Evolutionary conservation across 2,888 invertebrate species (phyloP).

Genomic region (Choristoneura rosaceana): DNA sequence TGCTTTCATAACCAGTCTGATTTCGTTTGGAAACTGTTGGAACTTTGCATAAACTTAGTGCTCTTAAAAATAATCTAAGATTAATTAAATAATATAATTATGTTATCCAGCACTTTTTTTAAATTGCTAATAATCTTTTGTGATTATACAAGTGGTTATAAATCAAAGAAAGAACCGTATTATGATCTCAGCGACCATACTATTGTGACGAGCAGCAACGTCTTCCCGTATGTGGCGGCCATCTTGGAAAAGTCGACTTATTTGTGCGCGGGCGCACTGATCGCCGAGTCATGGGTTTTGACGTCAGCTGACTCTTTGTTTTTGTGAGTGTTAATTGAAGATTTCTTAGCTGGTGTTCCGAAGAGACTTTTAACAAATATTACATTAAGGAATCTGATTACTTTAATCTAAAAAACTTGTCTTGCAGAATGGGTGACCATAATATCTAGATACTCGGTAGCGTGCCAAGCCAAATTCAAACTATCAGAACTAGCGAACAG

Average conservation of each 20-base stretch:
- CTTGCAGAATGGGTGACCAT: no score
- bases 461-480: no score
- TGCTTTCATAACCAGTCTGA: no score
- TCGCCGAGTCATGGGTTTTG: constrained; percentile 70
- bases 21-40: no score
- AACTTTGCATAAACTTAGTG: no score
- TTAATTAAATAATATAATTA: neutral
- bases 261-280: constrained; percentile 69
- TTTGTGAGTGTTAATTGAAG: constrained; percentile 57
- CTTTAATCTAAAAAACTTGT: no score
- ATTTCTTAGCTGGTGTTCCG: no score
- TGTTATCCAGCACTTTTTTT: neutral
- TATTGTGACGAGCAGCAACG: constrained; percentile 55
- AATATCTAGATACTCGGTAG: no score
- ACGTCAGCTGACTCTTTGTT: constrained; percentile 69
- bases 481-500: no score
- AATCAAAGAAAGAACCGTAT: neutral
- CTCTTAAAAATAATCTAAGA: no score
- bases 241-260: constrained; percentile 64
- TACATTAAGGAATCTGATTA: no score
- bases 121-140: neutral
- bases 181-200: constrained; percentile 57
- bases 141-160: neutral
- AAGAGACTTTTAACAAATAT: no score
- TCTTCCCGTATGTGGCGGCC: constrained; percentile 71